Conservation (phyloP, 1,140 invertebrate genomes). For the Bombyx mandarina region DNA sequence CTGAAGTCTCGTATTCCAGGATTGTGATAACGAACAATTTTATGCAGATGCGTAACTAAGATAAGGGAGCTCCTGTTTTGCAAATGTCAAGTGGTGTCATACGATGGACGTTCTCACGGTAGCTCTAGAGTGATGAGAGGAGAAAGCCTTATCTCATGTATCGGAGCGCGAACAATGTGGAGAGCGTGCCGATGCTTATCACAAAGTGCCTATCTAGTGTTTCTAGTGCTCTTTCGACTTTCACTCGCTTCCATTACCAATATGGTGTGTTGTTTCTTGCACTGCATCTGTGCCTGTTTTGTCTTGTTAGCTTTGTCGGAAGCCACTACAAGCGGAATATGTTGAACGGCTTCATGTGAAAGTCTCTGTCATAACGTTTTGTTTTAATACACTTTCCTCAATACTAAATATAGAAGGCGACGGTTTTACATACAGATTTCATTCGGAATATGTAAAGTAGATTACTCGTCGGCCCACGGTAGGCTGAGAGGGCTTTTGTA, state of each 20-base stretch:
- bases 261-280: constrained; percentile 25
- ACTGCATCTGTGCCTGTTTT: constrained; percentile 23
- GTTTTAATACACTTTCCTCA: constrained; percentile 7
- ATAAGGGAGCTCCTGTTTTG: constrained; percentile 36
- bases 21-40: constrained; percentile 9
- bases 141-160: constrained; percentile 59
- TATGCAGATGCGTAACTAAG: constrained; percentile 15
- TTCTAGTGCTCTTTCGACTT: constrained; percentile 47
- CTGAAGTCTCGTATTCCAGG: constrained; percentile 6
- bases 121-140: constrained; percentile 44
- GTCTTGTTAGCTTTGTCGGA: constrained; percentile 35
- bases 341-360: constrained; percentile 22
- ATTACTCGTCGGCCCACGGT: constrained; percentile 17
- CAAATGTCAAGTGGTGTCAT: constrained; percentile 36
- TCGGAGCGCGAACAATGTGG: constrained; percentile 55
- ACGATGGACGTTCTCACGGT: constrained; percentile 45
- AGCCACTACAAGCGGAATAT: constrained; percentile 18
- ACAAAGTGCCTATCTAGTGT: constrained; percentile 34
- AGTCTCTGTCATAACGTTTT: constrained; percentile 9
- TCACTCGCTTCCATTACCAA: constrained; percentile 28
- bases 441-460: constrained; percentile 34
- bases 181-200: constrained; percentile 59
- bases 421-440: constrained; percentile 7
- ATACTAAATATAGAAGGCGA: constrained; percentile 2
- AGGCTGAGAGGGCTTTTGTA: constrained; percentile 28